These are phyloP conservation scores for Tetanocera ferruginea DNA, from an alignment of 2,888 invertebrate species.

Conservation along the genomic window DNA sequence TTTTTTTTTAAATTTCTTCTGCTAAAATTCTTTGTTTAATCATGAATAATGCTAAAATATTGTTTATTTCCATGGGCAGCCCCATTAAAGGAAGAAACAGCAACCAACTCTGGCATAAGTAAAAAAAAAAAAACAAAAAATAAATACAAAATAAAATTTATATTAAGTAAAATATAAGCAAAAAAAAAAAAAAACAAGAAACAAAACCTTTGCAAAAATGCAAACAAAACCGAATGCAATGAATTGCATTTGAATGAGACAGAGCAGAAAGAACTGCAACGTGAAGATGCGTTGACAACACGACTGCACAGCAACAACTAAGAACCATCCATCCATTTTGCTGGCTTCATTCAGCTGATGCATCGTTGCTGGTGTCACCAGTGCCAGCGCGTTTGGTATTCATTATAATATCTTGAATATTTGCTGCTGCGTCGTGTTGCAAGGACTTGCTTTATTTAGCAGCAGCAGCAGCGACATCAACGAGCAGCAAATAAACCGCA, in stretches of 20 bases:
- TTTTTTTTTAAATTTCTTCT: too few species aligned
- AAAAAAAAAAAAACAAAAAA: too few species aligned
- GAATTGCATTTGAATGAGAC: conserved; percentile 14
- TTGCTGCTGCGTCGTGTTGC: neutral
- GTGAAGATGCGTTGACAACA: conserved; percentile 3
- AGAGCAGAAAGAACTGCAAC: neutral
- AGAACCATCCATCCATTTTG: neutral
- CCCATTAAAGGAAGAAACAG: too few species aligned
- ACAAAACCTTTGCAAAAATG: neutral
- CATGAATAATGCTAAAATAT: too few species aligned
- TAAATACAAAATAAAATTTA: too few species aligned
- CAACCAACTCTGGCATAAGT: too few species aligned
- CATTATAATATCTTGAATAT: neutral
- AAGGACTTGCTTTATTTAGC: neutral
- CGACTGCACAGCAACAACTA: neutral
- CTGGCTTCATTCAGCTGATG: neutral
- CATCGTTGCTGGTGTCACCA: neutral
- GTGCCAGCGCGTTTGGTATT: neutral
- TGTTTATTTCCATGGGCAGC: too few species aligned
- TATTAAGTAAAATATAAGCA: too few species aligned
- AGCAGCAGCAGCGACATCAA: neutral
- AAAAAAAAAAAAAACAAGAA: too few species aligned
- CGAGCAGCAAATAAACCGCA: neutral
- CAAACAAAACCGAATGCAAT: conserved; percentile 22
- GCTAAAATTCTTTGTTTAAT: too few species aligned